These are phyloP conservation scores for Phycodurus eques DNA, from an alignment of 2,113 vertebrate species.

Conservation along the genomic window DNA sequence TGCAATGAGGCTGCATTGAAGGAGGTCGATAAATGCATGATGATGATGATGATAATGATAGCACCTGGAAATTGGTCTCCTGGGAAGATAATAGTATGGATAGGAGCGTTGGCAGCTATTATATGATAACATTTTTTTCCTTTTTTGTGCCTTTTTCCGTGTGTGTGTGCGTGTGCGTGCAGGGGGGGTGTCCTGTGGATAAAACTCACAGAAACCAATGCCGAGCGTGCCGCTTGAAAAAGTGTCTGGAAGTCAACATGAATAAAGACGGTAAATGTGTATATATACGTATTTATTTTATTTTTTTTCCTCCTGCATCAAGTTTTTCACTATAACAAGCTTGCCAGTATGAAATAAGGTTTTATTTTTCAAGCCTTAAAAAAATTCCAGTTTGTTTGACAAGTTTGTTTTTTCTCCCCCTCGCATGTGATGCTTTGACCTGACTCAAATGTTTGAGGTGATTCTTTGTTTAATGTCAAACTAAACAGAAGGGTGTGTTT, in stretches of 20 bases:
- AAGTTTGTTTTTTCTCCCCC: too few species aligned
- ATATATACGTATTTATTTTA: not conserved
- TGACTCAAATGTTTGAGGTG: too few species aligned
- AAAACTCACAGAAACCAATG: slow-evolving; percentile 99
- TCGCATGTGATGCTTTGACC: too few species aligned
- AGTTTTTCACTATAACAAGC: too few species aligned
- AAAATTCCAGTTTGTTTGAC: too few species aligned
- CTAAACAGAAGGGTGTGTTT: too few species aligned
- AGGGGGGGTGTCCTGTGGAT: slow-evolving; percentile 98
- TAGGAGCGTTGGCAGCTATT: not conserved
- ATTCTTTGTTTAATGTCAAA: too few species aligned
- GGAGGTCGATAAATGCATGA: slow-evolving; percentile 58
- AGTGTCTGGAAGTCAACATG: slow-evolving; percentile 99
- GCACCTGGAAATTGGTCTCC: slow-evolving; percentile 68
- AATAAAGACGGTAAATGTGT: slow-evolving; percentile 94
- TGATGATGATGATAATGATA: slow-evolving; percentile 67
- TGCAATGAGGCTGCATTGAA: slow-evolving; percentile 35
- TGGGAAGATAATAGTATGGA: slow-evolving; percentile 50
- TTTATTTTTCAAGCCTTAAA: too few species aligned
- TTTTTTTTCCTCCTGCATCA: not conserved
- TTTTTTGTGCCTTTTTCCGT: not conserved
- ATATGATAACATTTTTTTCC: not conserved
- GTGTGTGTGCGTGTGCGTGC: slow-evolving; percentile 3
- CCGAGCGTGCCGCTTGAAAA: slow-evolving; percentile 95
- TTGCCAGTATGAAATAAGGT: too few species aligned